Percentiles rank a stretch among this genome's conserved stretches.
These are phyloP conservation scores for Romanogobio albipinnatus DNA, from an alignment of 2,113 vertebrate species.

Conservation along the genomic window DNA sequence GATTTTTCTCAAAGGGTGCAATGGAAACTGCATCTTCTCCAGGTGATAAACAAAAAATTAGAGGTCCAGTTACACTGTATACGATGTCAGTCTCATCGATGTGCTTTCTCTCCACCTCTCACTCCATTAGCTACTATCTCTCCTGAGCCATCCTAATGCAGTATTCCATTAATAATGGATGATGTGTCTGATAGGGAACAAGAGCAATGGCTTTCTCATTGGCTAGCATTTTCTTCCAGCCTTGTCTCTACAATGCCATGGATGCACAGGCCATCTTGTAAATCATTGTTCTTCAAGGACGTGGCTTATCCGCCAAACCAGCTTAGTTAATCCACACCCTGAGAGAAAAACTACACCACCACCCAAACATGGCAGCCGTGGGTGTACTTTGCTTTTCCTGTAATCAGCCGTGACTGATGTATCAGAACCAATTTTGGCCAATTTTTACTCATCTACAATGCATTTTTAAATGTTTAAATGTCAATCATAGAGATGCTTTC, in stretches of 20 bases:
- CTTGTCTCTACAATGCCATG: conserved; percentile 14
- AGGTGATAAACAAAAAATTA: conserved; percentile 18
- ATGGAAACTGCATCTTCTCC: background rate
- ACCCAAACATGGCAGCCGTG: conserved; percentile 26
- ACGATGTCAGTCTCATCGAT: background rate
- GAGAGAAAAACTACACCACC: conserved; percentile 52
- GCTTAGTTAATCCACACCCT: conserved; percentile 56
- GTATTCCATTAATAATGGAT: conserved; percentile 48
- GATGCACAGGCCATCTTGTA: conserved; percentile 32
- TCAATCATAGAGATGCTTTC: background rate
- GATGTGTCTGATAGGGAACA: conserved; percentile 36
- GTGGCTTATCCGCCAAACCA: conserved; percentile 44
- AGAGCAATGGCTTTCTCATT: conserved; percentile 28
- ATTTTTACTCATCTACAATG: background rate
- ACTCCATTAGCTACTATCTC: conserved; percentile 35
- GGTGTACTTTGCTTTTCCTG: background rate
- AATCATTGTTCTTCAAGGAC: conserved; percentile 47
- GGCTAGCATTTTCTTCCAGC: background rate
- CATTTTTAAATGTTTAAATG: background rate
- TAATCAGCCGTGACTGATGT: background rate
- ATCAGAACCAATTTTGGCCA: background rate
- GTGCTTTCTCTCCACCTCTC: conserved; percentile 17
- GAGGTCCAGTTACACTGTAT: conserved; percentile 24
- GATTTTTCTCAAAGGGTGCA: background rate
- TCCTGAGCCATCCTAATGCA: conserved; percentile 37